phyloP scores from a whole-genome alignment of 1,140 invertebrate species.

The Calephelis nemesis region DNA sequence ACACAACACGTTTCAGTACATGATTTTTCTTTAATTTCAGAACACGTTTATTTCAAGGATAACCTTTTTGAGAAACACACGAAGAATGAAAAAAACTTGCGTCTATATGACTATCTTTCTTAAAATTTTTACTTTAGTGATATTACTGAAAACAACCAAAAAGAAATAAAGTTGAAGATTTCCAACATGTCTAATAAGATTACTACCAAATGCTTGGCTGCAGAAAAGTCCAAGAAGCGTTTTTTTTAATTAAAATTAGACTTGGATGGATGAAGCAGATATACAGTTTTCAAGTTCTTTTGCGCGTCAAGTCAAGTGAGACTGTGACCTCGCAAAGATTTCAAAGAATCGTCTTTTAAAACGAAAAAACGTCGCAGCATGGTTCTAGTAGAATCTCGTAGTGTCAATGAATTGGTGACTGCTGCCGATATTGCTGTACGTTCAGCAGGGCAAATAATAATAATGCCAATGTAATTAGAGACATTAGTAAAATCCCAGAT shows the following conservation, averaged over 20 bases:
- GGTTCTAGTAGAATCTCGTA: neutral
- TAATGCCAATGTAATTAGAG: neutral
- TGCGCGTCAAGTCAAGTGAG: neutral
- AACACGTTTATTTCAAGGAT: too few species aligned
- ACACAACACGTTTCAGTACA: too few species aligned
- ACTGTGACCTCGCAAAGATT: neutral
- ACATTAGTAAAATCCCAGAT: too few species aligned
- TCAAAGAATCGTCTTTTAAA: neutral
- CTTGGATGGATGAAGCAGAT: neutral
- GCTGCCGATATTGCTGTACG: neutral
- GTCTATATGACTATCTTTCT: neutral
- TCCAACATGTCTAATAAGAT: neutral
- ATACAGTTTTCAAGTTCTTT: neutral
- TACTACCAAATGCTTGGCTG: neutral
- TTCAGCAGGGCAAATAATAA: neutral
- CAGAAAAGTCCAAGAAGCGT: neutral
- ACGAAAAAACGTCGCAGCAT: neutral
- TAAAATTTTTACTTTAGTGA: neutral
- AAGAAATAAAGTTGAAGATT: too few species aligned
- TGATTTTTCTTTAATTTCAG: neutral
- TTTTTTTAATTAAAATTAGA: too few species aligned
- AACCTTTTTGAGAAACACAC: neutral
- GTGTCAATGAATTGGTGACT: neutral
- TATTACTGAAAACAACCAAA: too few species aligned
- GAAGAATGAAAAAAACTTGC: neutral